Conservation (phyloP, 2,797 vertebrate genomes). For the Smutsia gigantea region DNA sequence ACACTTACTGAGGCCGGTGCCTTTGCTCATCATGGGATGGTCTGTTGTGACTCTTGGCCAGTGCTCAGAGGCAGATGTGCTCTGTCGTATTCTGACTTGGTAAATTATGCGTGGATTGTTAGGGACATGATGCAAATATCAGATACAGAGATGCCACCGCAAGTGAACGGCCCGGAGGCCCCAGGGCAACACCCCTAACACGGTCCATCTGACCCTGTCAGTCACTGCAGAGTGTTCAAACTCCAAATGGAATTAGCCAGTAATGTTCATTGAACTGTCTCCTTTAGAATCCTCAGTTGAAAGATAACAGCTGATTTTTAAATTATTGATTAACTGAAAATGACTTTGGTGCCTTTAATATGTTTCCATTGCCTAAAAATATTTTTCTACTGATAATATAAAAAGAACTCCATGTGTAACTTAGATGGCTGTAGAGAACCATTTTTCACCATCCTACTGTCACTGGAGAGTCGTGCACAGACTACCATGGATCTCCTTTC, state of each 20-base stretch:
- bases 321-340: background rate
- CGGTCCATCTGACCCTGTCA: background rate
- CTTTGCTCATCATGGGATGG: background rate
- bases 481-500: too few relatives aligned
- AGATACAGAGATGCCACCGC: background rate
- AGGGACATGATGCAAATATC: background rate
- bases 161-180: background rate
- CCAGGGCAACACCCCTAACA: rapidly evolving
- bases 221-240: background rate
- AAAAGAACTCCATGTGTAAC: background rate
- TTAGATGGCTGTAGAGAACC: background rate
- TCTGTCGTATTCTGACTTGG: background rate
- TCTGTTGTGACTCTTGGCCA: too few relatives aligned
- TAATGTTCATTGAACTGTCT: background rate
- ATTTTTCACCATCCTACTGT: background rate
- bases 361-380: background rate
- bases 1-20: rapidly evolving
- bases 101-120: background rate
- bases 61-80: background rate
- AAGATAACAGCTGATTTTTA: background rate
- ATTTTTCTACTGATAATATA: background rate
- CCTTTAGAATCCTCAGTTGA: background rate
- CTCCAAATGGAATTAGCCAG: background rate
- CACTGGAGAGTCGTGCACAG: background rate
- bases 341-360: background rate